Conservation (phyloP, 1,140 invertebrate genomes). For the Drosophila hydei region DNA sequence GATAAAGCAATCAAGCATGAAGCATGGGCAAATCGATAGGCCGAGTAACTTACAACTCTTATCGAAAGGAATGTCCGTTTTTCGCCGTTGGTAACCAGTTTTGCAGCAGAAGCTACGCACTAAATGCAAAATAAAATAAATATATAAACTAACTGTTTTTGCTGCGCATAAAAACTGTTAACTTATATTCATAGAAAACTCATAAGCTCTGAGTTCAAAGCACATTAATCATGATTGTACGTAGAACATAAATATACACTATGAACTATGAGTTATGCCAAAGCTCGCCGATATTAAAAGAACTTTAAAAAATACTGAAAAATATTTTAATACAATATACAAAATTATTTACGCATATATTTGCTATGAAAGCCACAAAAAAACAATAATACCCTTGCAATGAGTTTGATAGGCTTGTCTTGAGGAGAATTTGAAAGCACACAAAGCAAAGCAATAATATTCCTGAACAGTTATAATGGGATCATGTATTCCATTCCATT, state of each 20-base stretch:
- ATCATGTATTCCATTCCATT: no score
- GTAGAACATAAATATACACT: constrained; percentile 3
- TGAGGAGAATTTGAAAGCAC: no score
- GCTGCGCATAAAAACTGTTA: constrained; percentile 15
- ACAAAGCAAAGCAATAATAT: no score
- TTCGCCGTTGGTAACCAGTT: no score
- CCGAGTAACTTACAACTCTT: not conserved
- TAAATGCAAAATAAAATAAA: constrained; percentile 8
- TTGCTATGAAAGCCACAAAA: constrained; percentile 8
- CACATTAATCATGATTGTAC: constrained; percentile 20
- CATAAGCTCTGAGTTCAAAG: constrained; percentile 21
- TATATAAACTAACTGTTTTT: constrained; percentile 9
- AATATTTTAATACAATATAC: constrained; percentile 45
- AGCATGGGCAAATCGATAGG: not conserved
- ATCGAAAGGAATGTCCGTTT: no score
- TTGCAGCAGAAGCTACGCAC: constrained; percentile 3
- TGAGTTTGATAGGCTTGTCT: not conserved
- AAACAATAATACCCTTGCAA: constrained; percentile 1
- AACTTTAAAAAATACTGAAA: constrained; percentile 3
- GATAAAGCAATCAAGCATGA: not conserved
- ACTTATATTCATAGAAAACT: constrained; percentile 16
- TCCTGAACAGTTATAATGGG: no score
- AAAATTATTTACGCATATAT: constrained; percentile 23
- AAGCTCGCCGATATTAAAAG: constrained; percentile 2
- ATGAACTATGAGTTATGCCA: constrained; percentile 4